Conservation (phyloP, 1,140 invertebrate genomes). For the Manduca sexta region DNA sequence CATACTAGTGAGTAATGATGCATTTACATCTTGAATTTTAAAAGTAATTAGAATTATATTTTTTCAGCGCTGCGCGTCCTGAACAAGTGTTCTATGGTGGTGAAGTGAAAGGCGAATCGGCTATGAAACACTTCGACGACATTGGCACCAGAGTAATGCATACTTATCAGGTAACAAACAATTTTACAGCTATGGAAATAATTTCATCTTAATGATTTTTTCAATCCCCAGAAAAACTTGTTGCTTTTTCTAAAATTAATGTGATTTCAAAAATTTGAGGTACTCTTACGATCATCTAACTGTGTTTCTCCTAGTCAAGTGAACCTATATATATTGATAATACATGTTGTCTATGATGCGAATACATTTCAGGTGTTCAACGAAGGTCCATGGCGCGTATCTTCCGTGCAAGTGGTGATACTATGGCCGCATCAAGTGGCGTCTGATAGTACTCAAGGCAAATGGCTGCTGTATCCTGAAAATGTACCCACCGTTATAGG, state of each 20-base stretch:
- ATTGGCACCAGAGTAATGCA: slow-evolving; percentile 90
- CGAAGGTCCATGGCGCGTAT: slow-evolving; percentile 88
- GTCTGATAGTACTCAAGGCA: slow-evolving; percentile 83
- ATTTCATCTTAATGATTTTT: too few species aligned
- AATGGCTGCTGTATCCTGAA: slow-evolving; percentile 94
- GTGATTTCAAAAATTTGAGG: too few species aligned
- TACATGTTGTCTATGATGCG: too few species aligned
- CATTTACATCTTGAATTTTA: too few species aligned
- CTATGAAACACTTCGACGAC: slow-evolving; percentile 87
- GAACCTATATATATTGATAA: too few species aligned
- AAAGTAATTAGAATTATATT: too few species aligned
- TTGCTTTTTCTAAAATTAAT: too few species aligned
- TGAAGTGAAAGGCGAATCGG: slow-evolving; percentile 85
- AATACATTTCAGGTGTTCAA: slow-evolving; percentile 82
- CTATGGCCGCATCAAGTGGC: slow-evolving; percentile 93
- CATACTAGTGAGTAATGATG: too few species aligned
- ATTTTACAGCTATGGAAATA: too few species aligned
- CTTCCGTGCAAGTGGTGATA: slow-evolving; percentile 84
- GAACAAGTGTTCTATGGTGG: slow-evolving; percentile 92
- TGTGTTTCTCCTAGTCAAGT: too few species aligned
- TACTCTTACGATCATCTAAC: too few species aligned
- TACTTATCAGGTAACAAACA: slow-evolving; percentile 81
- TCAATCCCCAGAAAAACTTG: too few species aligned
- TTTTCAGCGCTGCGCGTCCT: slow-evolving; percentile 76
- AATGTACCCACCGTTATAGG: slow-evolving; percentile 83